Evolutionary conservation across 2,888 invertebrate genomes (phyloP), one percentile per base, ranked within the genome.

Genomic region (Chesias legatella): DNA sequence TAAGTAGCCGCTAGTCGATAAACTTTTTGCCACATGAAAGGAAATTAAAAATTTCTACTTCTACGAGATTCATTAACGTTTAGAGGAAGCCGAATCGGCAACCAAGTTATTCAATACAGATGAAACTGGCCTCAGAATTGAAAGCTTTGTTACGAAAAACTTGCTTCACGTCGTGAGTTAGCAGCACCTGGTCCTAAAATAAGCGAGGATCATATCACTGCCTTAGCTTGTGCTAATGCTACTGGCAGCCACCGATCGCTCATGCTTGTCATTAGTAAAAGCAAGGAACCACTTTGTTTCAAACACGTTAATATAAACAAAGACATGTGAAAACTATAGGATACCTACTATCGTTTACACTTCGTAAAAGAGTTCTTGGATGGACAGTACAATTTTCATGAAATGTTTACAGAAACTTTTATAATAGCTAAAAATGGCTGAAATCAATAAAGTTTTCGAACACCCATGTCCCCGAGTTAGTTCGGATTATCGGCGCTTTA

Each of bases 221-320:
- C 10, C 3, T 6, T 25, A 5, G 6, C 1, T 3, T 25, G 25
- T 25, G 25, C 25, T 6, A 25, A 25, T 6, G 1, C 53, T 48
- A 49, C 51, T 22, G 48, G 51, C 10, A 46, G 42, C 27, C 48
- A 54, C 46, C 40, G 46, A 48, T 29, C 51, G 42, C 39, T 43
- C 31, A 34, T 52, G 33, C 36, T 51, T 6, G 28, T 53, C 10
- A 46, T 50, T 22, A 44, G 43, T 22, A 53, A 51, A 51, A 34
- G 37, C 7, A 46, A 49, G 44, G 53, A 53, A 38, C 53, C 47
- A 45, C 40, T 51, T 34, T 33, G 35, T 28, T 53, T 57, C 36
- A 53, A 52, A 52, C 49, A 53, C 33, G 33, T 33, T 11, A 47
- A 51, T 28, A n/a, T n/a, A n/a, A n/a, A n/a, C n/a, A n/a, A n/a